phyloP scores from a whole-genome alignment of 2,797 vertebrate genomes.

The Babyrousa celebensis region DNA sequence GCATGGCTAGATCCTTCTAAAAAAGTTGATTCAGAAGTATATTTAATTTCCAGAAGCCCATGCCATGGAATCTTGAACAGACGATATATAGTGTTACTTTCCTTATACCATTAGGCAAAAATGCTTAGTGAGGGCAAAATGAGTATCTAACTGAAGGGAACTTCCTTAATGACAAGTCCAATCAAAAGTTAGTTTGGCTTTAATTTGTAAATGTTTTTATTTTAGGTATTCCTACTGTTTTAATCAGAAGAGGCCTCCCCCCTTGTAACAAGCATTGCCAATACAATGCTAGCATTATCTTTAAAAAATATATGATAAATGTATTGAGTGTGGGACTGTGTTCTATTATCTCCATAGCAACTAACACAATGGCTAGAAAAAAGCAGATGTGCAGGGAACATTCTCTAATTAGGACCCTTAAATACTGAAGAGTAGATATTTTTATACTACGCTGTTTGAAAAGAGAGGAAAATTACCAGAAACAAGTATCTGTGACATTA shows the following conservation, averaged over 20 bases:
- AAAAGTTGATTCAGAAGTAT: background rate
- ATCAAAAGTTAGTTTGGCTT: background rate
- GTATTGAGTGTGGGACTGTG: background rate
- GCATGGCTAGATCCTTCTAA: conserved; percentile 29
- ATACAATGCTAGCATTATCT: background rate
- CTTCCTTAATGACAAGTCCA: conserved; percentile 35
- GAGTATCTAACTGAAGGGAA: conserved; percentile 3
- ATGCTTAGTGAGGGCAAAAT: conserved; percentile 47
- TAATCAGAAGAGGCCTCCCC: background rate
- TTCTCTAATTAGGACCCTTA: background rate
- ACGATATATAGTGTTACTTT: background rate
- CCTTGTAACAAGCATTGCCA: conserved; percentile 11
- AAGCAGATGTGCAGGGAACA: background rate
- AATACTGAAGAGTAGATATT: background rate
- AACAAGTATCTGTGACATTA: background rate
- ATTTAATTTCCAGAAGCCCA: conserved; percentile 43
- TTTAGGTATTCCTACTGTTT: conserved; percentile 53
- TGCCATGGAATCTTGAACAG: background rate
- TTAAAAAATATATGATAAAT: background rate
- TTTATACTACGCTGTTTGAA: background rate
- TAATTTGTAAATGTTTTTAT: conserved; percentile 40
- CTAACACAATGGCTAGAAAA: background rate
- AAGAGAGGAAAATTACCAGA: background rate
- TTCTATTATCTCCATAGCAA: background rate
- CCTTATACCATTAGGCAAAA: conserved; percentile 29